A percentile compares a stretch with the other conserved stretches of the same genome.
Conservation (phyloP, 2,888 invertebrate species). For the Neoascia interrupta region DNA sequence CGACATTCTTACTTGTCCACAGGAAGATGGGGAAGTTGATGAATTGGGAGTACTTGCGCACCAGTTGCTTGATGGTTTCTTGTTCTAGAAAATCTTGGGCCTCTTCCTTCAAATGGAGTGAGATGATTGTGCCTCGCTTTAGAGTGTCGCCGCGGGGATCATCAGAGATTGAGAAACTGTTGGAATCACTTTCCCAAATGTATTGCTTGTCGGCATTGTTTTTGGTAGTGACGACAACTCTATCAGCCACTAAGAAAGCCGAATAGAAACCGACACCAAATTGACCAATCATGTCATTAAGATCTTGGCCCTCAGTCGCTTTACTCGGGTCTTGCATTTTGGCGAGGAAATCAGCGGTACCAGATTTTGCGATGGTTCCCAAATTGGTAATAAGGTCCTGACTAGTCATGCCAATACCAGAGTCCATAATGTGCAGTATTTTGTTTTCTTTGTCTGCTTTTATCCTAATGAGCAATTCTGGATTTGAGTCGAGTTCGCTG, state of each 20-base stretch:
- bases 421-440: slow-evolving; percentile 95
- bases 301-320: slow-evolving; percentile 83
- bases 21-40: slow-evolving; percentile 99
- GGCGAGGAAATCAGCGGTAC: slow-evolving; percentile 96
- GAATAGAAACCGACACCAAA: slow-evolving; percentile 99
- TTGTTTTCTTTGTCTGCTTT: slow-evolving; percentile 95
- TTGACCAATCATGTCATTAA: slow-evolving; percentile 99
- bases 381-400: slow-evolving; percentile 96
- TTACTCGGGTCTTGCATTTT: slow-evolving; percentile 88
- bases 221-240: slow-evolving; percentile 97
- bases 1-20: slow-evolving; percentile 90
- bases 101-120: slow-evolving; percentile 96
- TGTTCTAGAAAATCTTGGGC: slow-evolving; percentile 97
- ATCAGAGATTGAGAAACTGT: slow-evolving; percentile 91
- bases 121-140: slow-evolving; percentile 92
- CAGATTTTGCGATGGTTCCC: slow-evolving; percentile 99
- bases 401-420: slow-evolving; percentile 98
- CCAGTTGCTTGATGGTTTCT: slow-evolving; percentile 92
- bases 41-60: slow-evolving; percentile 99
- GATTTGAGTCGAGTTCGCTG: slow-evolving; percentile 86
- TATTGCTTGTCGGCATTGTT: slow-evolving; percentile 96
- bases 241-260: slow-evolving; percentile 97
- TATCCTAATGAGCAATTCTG: slow-evolving; percentile 93
- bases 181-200: slow-evolving; percentile 99
- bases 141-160: slow-evolving; percentile 97